phyloP scores from a whole-genome alignment of 2,888 invertebrate species.

The Drosophila vallismaia region DNA sequence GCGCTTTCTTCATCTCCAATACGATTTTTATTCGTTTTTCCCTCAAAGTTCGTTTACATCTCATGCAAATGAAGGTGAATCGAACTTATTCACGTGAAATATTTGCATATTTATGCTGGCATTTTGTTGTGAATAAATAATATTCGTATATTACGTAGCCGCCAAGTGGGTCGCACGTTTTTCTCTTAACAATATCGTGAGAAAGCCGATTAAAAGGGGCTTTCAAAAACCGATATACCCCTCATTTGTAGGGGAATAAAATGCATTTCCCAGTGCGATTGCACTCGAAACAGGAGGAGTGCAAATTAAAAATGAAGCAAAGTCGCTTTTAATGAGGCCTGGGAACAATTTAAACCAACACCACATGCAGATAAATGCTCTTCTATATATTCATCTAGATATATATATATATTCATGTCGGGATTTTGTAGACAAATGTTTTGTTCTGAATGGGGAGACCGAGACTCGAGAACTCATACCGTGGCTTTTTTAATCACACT shows the following conservation, averaged over 20 bases:
- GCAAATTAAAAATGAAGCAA: conserved; percentile 8
- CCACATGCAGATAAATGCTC: conserved; percentile 12
- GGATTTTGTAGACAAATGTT: neutral
- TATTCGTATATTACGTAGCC: conserved; percentile 53
- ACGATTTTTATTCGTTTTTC: conserved; percentile 3
- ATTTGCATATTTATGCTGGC: conserved; percentile 38
- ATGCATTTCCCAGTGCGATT: conserved; percentile 17
- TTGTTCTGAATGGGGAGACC: neutral
- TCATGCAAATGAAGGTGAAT: conserved; percentile 35
- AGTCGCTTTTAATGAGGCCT: conserved; percentile 34
- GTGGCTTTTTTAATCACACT: conserved; percentile 60
- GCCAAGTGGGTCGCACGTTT: conserved; percentile 49
- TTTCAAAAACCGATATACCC: neutral
- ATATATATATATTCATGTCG: neutral
- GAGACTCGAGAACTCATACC: neutral
- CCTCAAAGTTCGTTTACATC: conserved; percentile 47
- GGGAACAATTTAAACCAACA: conserved; percentile 35
- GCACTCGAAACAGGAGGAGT: conserved; percentile 14
- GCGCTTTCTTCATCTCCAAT: conserved; percentile 7
- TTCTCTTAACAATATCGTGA: conserved; percentile 14
- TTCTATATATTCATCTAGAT: too few relatives aligned
- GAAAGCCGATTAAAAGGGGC: conserved; percentile 1
- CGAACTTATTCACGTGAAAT: conserved; percentile 31
- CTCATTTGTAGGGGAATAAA: neutral
- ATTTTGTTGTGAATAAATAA: conserved; percentile 14